Evolutionary conservation across 2,113 vertebrate species (phyloP).

Genomic region (Numida meleagris): DNA sequence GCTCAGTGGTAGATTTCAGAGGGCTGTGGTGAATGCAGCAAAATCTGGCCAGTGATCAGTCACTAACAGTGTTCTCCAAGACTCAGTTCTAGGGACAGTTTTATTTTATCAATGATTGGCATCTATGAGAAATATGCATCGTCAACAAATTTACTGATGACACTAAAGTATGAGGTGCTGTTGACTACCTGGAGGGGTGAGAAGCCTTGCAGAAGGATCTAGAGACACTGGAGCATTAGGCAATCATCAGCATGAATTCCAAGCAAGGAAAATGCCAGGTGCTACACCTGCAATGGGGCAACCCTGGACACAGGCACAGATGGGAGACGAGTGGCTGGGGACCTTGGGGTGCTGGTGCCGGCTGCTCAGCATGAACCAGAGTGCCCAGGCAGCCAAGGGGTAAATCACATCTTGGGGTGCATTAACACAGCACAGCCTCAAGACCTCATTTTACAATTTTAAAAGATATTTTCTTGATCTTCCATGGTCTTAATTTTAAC

Average conservation of each 20-base stretch:
- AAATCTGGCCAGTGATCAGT: no score
- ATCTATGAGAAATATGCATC: no score
- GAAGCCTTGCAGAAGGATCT: background rate
- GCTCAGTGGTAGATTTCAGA: no score
- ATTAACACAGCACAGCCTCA: no score
- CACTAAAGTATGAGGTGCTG: background rate
- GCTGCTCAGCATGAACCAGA: no score
- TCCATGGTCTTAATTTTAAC: background rate
- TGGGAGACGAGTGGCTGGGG: background rate
- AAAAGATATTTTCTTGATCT: background rate
- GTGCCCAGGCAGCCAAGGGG: background rate
- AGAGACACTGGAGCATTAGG: background rate
- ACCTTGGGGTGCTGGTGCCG: background rate
- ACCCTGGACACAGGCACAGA: background rate
- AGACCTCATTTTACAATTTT: background rate
- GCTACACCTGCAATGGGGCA: background rate
- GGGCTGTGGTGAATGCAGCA: no score
- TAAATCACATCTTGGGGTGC: background rate
- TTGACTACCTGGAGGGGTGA: background rate
- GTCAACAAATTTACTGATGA: no score
- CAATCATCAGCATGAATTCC: background rate
- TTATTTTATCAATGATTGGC: no score
- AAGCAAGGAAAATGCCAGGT: background rate
- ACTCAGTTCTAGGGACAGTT: no score
- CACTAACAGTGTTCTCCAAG: no score